Evolutionary conservation across 64 coral and sea anemone species (phyloP), one percentile per base, ranked within the genome.

Genomic region (Pocillopora verrucosa): DNA sequence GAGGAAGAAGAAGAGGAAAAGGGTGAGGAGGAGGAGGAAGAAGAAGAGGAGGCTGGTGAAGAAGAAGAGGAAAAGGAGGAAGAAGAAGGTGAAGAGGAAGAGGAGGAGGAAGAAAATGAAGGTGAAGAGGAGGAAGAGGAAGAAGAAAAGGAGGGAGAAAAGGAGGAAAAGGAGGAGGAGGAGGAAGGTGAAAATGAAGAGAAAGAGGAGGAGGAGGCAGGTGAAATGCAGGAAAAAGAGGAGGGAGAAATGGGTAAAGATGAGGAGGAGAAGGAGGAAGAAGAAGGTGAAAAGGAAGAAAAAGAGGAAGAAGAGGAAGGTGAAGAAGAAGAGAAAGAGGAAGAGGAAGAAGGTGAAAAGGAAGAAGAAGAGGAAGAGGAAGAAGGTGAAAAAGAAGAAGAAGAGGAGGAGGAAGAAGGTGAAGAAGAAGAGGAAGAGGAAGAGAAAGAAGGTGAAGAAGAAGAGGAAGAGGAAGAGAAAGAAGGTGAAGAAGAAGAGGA

Each of bases 1-100:
- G 82, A 86, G 13, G 82, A 86, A 35, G 64, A 60, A 16, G 82
- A 86, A 30, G 30, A 56, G 56, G 82, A 86, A 56, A 15, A 86
- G 51, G 82, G 68, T 72, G 84, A 87, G 26, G 36, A 87, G 56
- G 84, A 87, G 74, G 69, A 87, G 16, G 83, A 72, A 86, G 35
- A 73, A 16, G 83, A 86, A 73, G 35, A 30, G 0, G 84, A 87
- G 22, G 68, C 73, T 16, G 84, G 56, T 5, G 35, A 87, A 74
- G 68, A 59, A 14, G 56, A 76, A 22, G 72, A 76, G 36, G 86
- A 61, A 26, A 57, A 76, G 13, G 73, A 88, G 73, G 15, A n/a
- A 12, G 72, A 88, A 76, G 57, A 88, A 20, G 86, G 34, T 16
- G 72, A 61, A 60, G 57, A 88, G 20, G 72, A 88, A 58, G 73